These are phyloP conservation scores for Ciona savignyi DNA, from an alignment of 23 tunicate species.

Conservation along the genomic window DNA sequence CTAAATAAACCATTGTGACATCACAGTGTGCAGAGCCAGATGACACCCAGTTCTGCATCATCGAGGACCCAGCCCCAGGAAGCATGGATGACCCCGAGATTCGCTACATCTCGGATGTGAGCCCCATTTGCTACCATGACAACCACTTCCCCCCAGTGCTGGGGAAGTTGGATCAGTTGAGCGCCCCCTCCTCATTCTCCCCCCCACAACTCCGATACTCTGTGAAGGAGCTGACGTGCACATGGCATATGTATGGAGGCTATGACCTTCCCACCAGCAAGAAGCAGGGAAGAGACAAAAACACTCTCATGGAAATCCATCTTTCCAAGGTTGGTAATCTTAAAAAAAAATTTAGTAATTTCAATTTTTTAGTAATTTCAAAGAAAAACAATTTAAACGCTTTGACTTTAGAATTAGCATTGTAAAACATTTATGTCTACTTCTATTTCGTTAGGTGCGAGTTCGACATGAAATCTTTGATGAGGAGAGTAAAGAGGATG, in stretches of 20 bases:
- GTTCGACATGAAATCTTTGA: slow-evolving; percentile 49
- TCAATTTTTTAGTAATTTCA: no score
- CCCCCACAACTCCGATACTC: slow-evolving; percentile 33
- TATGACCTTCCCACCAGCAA: slow-evolving; percentile 29
- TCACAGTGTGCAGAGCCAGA: neutral
- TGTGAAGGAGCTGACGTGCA: slow-evolving; percentile 43
- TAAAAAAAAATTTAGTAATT: no score
- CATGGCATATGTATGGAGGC: slow-evolving; percentile 86
- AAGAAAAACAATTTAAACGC: no score
- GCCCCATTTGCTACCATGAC: slow-evolving; percentile 6
- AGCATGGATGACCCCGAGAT: slow-evolving; percentile 21
- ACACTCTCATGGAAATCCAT: slow-evolving; percentile 62
- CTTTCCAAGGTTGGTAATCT: slow-evolving; percentile 45
- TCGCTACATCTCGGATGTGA: slow-evolving; percentile 4
- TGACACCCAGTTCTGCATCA: slow-evolving; percentile 45
- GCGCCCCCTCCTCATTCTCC: slow-evolving; percentile 61
- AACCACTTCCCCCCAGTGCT: slow-evolving; percentile 55
- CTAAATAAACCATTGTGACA: neutral
- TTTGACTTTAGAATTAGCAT: neutral
- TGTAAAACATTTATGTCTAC: neutral
- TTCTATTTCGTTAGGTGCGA: slow-evolving; percentile 10
- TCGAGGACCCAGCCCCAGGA: slow-evolving; percentile 30
- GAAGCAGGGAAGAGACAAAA: slow-evolving; percentile 30
- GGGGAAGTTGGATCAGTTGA: slow-evolving; percentile 56
- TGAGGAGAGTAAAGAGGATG: slow-evolving; percentile 24